Percentiles rank a stretch among this genome's conserved stretches.
Conservation (phyloP, 2,797 vertebrate genomes). For the Pristis pectinata region DNA sequence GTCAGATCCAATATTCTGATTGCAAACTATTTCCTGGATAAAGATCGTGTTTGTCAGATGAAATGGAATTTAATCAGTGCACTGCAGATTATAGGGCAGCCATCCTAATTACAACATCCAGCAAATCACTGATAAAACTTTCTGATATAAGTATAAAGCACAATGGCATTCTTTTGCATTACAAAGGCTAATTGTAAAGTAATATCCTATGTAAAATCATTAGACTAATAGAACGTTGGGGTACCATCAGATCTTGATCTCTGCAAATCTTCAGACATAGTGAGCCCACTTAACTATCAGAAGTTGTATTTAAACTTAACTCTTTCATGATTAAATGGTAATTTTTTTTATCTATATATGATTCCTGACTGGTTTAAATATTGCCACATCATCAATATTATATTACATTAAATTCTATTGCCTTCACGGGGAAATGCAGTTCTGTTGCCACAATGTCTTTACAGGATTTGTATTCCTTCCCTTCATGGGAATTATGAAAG, state of each 20-base stretch:
- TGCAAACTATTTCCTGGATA: conserved; percentile 71
- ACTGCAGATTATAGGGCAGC: conserved; percentile 65
- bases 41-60: conserved; percentile 69
- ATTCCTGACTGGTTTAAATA: neutral
- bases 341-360: neutral
- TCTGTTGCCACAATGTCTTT: neutral
- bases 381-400: neutral
- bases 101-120: conserved; percentile 55
- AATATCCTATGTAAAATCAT: conserved; percentile 27
- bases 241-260: conserved; percentile 15
- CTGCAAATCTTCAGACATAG: neutral
- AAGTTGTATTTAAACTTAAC: neutral
- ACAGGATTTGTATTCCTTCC: neutral
- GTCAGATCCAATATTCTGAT: conserved; percentile 82
- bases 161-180: conserved; percentile 37
- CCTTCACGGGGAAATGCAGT: neutral
- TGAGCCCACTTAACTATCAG: neutral
- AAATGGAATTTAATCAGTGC: conserved; percentile 59
- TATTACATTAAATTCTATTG: neutral
- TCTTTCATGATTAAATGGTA: neutral
- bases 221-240: conserved; percentile 24
- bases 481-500: neutral
- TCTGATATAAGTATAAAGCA: conserved; percentile 27
- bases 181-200: conserved; percentile 35
- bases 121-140: conserved; percentile 51